These are phyloP conservation scores for Vanessa atalanta DNA, from an alignment of 1,140 invertebrate species.

Conservation along the genomic window DNA sequence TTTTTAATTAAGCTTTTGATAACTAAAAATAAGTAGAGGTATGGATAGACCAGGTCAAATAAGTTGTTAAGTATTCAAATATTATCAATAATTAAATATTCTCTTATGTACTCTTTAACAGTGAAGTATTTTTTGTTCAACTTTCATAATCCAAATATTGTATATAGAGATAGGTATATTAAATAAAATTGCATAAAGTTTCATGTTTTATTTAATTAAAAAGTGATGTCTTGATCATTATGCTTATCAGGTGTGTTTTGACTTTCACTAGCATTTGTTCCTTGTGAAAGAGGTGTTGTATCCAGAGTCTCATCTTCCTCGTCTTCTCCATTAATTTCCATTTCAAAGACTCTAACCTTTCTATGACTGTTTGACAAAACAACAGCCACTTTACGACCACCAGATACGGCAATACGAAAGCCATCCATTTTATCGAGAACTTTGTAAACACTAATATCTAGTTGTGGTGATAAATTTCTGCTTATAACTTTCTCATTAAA, in stretches of 20 bases:
- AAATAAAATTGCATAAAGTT: not conserved
- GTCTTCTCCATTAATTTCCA: conserved; percentile 95
- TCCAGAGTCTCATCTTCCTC: conserved; percentile 86
- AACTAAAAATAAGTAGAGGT: not conserved
- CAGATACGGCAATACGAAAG: conserved; percentile 90
- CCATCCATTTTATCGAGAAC: conserved; percentile 88
- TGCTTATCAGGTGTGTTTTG: conserved; percentile 42
- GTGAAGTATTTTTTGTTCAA: not conserved
- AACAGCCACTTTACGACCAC: conserved; percentile 92
- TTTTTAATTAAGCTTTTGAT: not conserved
- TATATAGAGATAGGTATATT: not conserved
- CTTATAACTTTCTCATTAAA: conserved; percentile 78
- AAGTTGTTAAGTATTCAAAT: not conserved
- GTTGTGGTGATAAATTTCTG: conserved; percentile 77
- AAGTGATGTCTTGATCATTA: conserved; percentile 20
- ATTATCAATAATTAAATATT: not conserved
- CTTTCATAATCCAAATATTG: not conserved
- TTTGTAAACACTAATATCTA: conserved; percentile 79
- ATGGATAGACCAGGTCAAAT: too few species aligned
- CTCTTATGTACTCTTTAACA: not conserved
- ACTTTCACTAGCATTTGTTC: conserved; percentile 22
- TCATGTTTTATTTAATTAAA: conserved; percentile 9
- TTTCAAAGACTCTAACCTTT: conserved; percentile 93
- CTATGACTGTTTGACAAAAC: conserved; percentile 89
- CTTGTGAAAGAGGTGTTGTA: conserved; percentile 68